Conservation (phyloP, 2,888 invertebrate genomes). For the Phengaris arion region DNA sequence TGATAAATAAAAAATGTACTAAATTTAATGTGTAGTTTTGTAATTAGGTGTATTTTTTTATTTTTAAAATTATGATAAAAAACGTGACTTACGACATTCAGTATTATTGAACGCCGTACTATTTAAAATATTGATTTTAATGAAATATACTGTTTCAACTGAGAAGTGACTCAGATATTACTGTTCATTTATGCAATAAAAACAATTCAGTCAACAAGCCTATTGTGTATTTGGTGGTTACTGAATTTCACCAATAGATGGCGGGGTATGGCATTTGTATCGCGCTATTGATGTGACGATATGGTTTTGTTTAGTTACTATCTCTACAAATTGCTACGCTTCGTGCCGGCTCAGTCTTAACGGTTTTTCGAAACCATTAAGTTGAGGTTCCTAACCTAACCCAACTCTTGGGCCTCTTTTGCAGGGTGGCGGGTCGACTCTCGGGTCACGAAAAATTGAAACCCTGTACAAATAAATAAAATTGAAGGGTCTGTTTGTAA, state of each 20-base stretch:
- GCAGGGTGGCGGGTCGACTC: slow-evolving; percentile 71
- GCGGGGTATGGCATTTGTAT: slow-evolving; percentile 2
- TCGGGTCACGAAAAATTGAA: slow-evolving; percentile 74
- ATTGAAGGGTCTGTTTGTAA: too few relatives aligned
- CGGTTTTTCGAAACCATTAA: slow-evolving; percentile 84
- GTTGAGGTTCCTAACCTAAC: slow-evolving; percentile 77
- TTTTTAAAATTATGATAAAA: too few relatives aligned
- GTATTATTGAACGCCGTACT: background rate
- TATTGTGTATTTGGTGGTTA: background rate
- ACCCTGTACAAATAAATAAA: slow-evolving; percentile 49
- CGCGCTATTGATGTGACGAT: slow-evolving; percentile 32
- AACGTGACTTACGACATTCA: background rate
- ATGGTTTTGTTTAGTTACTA: background rate
- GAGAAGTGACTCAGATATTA: too few relatives aligned
- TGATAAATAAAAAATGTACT: too few relatives aligned
- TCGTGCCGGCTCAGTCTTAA: slow-evolving; percentile 88
- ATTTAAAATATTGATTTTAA: background rate
- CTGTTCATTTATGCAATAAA: too few relatives aligned
- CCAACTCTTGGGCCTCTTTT: slow-evolving; percentile 75
- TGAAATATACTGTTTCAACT: too few relatives aligned
- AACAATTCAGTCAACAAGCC: too few relatives aligned
- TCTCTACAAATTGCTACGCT: slow-evolving; percentile 55
- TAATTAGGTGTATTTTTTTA: too few relatives aligned
- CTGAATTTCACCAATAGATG: background rate
- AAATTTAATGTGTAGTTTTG: too few relatives aligned